Evolutionary conservation across 2,888 invertebrate species (phyloP).

Genomic region (Cataglyphis albicans): DNA sequence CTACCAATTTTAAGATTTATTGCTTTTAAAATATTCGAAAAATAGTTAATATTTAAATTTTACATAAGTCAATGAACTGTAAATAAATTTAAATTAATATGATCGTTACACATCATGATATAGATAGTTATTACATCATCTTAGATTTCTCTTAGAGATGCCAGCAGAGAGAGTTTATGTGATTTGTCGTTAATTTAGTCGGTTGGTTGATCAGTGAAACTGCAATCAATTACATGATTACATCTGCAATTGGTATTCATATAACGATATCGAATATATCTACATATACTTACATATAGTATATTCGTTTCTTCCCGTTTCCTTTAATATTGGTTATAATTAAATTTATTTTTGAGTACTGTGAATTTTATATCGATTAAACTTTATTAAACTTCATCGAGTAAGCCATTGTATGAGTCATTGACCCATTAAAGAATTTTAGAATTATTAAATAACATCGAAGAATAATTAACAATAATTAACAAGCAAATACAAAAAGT

Average conservation of each 20-base stretch:
- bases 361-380: neutral
- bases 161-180: neutral
- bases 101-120: neutral
- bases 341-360: neutral
- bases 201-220: slow-evolving; percentile 18
- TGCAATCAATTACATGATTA: slow-evolving; percentile 48
- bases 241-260: slow-evolving; percentile 18
- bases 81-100: neutral
- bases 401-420: neutral
- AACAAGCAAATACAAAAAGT: neutral
- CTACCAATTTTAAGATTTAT: neutral
- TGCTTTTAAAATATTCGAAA: neutral
- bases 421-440: neutral
- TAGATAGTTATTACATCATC: slow-evolving; percentile 23
- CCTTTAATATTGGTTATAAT: neutral
- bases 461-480: neutral
- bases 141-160: neutral
- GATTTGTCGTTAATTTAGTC: slow-evolving; percentile 24
- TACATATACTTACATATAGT: neutral
- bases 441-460: neutral
- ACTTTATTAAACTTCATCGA: neutral
- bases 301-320: slow-evolving; percentile 19
- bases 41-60: slow-evolving; percentile 24
- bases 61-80: neutral
- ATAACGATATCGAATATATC: neutral